phyloP scores from a whole-genome alignment of 1,140 invertebrate species.

The Pachyrhynchus sulphureomaculatus region DNA sequence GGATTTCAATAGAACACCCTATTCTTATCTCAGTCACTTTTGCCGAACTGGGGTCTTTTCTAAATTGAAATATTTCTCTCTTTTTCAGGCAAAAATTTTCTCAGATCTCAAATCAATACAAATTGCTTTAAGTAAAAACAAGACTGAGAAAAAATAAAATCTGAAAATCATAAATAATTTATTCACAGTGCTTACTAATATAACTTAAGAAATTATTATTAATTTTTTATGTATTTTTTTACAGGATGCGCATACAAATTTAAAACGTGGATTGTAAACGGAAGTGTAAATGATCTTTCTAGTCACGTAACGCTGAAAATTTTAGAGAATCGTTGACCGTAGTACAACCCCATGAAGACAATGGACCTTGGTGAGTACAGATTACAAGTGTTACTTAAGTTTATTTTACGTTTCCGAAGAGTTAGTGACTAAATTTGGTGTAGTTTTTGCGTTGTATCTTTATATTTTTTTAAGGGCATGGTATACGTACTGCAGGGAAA shows the following conservation, averaged over 20 bases:
- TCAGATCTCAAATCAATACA: too few species aligned
- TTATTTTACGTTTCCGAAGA: background rate
- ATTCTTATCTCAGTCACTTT: too few species aligned
- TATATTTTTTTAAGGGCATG: too few species aligned
- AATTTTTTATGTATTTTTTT: constrained; percentile 15
- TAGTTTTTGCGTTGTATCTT: constrained; percentile 12
- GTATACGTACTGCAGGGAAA: too few species aligned
- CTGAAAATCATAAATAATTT: too few species aligned
- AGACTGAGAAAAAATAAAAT: too few species aligned
- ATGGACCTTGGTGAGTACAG: constrained; percentile 31
- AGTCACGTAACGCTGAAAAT: constrained; percentile 29
- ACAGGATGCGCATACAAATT: constrained; percentile 21
- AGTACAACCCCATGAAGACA: constrained; percentile 13
- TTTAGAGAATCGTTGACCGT: constrained; percentile 25
- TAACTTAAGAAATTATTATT: background rate
- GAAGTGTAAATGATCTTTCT: constrained; percentile 28
- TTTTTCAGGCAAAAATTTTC: too few species aligned
- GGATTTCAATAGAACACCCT: too few species aligned
- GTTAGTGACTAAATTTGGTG: constrained; percentile 15
- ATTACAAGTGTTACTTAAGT: background rate
- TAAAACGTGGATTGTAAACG: constrained; percentile 16
- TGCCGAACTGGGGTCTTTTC: too few species aligned
- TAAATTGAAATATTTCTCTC: too few species aligned
- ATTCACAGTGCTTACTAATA: background rate
- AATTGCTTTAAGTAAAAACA: too few species aligned